Conservation (phyloP, 2,888 invertebrate genomes). For the Caenorhabditis panamensis region DNA sequence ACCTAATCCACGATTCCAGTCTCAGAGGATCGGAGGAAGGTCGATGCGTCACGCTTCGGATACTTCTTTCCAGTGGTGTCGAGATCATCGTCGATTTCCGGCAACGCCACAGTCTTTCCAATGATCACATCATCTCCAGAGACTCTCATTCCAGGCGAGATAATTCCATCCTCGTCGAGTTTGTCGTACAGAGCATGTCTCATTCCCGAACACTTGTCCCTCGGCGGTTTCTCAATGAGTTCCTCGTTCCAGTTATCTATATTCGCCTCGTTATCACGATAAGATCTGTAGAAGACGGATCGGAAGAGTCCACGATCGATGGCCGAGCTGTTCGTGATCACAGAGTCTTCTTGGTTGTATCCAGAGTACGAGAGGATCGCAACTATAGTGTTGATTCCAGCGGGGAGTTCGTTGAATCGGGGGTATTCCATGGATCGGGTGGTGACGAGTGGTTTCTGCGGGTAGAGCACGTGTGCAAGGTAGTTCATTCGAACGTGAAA, state of each 20-base stretch:
- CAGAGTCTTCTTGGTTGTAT: constrained; percentile 99
- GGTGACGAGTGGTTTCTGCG: constrained; percentile 98
- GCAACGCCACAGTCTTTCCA: constrained; percentile 84
- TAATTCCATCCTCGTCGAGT: constrained; percentile 98
- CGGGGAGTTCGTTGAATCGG: constrained; percentile 85
- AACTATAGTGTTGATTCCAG: constrained; percentile 95
- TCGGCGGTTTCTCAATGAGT: constrained; percentile 96
- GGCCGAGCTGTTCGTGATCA: constrained; percentile 89
- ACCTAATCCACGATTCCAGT: constrained; percentile 99
- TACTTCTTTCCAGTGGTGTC: constrained; percentile 76
- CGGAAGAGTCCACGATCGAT: constrained; percentile 97
- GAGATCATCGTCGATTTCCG: constrained; percentile 90
- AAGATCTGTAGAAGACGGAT: constrained; percentile 93
- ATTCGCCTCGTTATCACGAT: constrained; percentile 95
- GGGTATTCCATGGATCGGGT: constrained; percentile 99
- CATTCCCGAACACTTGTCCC: constrained; percentile 85
- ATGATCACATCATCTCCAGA: constrained; percentile 99
- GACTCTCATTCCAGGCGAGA: constrained; percentile 97
- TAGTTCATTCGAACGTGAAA: constrained; percentile 99
- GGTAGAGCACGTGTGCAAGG: constrained; percentile 97
- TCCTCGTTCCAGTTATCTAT: constrained; percentile 91
- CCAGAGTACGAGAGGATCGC: constrained; percentile 99
- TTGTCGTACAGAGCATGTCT: constrained; percentile 98
- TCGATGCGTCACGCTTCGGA: constrained; percentile 94
- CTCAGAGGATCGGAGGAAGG: constrained; percentile 98